A percentile compares a stretch with the other conserved stretches of the same genome.
Conservation (phyloP, 2,888 invertebrate genomes). For the Amphipoea lucens region DNA sequence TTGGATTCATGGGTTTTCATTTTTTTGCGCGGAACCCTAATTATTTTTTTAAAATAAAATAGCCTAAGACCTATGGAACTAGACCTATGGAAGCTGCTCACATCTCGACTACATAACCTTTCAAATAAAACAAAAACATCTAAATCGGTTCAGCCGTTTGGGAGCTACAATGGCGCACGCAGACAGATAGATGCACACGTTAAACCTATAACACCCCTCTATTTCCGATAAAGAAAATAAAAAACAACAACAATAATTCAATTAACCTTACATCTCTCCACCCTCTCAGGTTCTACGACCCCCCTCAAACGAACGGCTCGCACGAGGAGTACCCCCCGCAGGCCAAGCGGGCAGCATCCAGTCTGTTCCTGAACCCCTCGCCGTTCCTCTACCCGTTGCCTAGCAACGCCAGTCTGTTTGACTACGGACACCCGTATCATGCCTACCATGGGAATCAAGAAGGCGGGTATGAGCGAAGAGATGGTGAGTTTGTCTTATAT, state of each 20-base stretch:
- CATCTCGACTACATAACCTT: too few species aligned
- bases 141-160: too few species aligned
- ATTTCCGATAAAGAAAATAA: too few species aligned
- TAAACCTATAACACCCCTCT: too few species aligned
- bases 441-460: conserved; percentile 79
- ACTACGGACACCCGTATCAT: conserved; percentile 88
- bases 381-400: conserved; percentile 86
- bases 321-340: conserved; percentile 86
- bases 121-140: too few species aligned
- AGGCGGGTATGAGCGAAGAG: conserved; percentile 81
- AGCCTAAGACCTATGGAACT: too few species aligned
- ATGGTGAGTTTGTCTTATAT: conserved; percentile 75
- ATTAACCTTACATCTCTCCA: background rate
- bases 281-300: conserved; percentile 88
- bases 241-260: background rate
- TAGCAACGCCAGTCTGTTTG: conserved; percentile 89
- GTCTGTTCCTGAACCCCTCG: conserved; percentile 83
- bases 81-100: too few species aligned
- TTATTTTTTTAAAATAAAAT: too few species aligned
- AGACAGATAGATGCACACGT: too few species aligned
- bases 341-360: conserved; percentile 82
- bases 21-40: too few species aligned
- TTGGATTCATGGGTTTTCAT: too few species aligned
- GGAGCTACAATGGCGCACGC: too few species aligned
- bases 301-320: conserved; percentile 84